Evolutionary conservation across 2,797 vertebrate species (phyloP), one percentile per base, ranked within the genome.

Genomic region (Diceros bicornis): DNA sequence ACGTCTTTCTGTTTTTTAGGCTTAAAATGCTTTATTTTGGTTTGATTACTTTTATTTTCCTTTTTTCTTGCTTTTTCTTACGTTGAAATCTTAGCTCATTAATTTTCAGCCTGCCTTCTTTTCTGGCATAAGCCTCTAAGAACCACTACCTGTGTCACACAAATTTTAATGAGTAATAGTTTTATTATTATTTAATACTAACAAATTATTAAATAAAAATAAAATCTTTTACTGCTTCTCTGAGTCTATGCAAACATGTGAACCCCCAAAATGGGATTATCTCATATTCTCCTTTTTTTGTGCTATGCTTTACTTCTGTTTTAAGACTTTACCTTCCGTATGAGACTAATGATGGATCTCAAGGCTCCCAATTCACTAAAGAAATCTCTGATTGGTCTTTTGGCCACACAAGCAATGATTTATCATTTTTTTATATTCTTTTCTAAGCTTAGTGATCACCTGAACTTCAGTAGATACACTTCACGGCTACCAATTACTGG

Each of bases 161-260:
- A 89, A 20, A 78, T 94, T 89, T 86, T 57, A 83, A 86, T 81
- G 16, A 89, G 37, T 52, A 86, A 11, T 32, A 74, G 4, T 86
- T 92, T 88, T 93, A 66, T 47, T 89, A 47, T 93, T 92, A 81
- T n/a, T 95, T 97, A 85, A 91, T 27, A 64, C 17, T 59, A 91
- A 86, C 37, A 74, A 44, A 25, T 29, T 89, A 10, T 83, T 79
- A 86, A 83, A 71, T 77, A 50, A 37, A 79, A 68, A 86, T 29
- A 50, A 81, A 81, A 2, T 44, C 6, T 16, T 78, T 88, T 10
- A 0, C 7, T 87, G 72, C 34, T 62, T 89, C 25, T 86, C 20
- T 78, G 62, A 41, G 1, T 41, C 61, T 71, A 44, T 18, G 12
- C 2, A 83, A 59, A 84, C 25, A 34, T 34, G 4, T 27, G 25